A percentile compares a stretch with the other conserved stretches of the same genome.
Evolutionary conservation across 2,113 vertebrate species (phyloP).

Genomic region (Archilochus colubris): DNA sequence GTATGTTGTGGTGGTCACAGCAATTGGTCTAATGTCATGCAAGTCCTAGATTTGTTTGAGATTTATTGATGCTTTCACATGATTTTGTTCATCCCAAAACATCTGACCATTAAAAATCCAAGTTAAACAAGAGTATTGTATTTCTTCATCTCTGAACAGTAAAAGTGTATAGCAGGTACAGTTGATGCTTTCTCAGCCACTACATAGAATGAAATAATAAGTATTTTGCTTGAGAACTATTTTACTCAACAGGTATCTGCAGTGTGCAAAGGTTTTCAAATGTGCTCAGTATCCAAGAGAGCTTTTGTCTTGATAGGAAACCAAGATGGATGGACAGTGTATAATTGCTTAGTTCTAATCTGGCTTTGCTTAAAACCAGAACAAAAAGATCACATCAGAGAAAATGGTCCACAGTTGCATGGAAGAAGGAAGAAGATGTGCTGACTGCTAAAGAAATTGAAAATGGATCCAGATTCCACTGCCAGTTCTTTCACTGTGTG

Average conservation of each 20-base stretch:
- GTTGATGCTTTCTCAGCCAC: not conserved
- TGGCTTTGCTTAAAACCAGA: not conserved
- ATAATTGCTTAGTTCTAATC: not conserved
- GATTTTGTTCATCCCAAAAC: not conserved
- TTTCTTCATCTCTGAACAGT: not conserved
- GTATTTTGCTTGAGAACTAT: not conserved
- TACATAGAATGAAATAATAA: not conserved
- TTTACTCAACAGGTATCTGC: not conserved
- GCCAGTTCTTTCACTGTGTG: not conserved
- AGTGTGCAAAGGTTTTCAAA: not conserved
- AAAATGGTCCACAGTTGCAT: not conserved
- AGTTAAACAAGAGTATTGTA: not conserved
- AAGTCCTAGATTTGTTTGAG: not conserved
- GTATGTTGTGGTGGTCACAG: not conserved
- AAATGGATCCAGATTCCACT: not conserved
- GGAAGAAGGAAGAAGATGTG: not conserved
- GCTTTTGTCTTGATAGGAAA: not conserved
- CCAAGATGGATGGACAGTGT: not conserved
- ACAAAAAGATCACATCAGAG: not conserved
- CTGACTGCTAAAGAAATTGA: not conserved
- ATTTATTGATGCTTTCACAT: not conserved
- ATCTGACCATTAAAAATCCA: not conserved
- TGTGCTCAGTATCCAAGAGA: not conserved
- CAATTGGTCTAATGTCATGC: not conserved
- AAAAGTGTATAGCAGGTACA: not conserved